Evolutionary conservation across 2,888 invertebrate species (phyloP).

Genomic region (Allolobophora icterica): DNA sequence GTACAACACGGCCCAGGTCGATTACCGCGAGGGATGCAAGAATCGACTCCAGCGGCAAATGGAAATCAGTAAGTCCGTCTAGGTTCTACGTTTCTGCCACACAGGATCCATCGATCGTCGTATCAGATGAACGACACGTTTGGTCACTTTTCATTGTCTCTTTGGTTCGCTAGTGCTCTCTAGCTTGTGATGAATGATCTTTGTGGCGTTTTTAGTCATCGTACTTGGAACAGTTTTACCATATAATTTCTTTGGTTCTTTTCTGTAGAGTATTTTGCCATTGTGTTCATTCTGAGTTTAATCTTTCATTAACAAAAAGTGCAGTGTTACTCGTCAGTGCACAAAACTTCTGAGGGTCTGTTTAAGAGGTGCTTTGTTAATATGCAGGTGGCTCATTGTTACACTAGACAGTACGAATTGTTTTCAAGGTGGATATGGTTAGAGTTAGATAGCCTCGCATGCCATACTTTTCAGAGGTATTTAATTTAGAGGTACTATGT

Average conservation of each 20-base stretch:
- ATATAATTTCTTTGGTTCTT: not conserved
- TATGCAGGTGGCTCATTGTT: not conserved
- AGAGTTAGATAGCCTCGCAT: too few relatives aligned
- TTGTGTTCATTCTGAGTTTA: not conserved
- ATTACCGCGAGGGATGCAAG: conserved; percentile 65
- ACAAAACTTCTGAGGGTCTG: not conserved
- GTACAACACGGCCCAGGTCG: conserved; percentile 64
- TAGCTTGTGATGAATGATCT: not conserved
- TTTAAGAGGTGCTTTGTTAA: not conserved
- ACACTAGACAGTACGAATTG: not conserved
- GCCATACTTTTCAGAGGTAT: too few relatives aligned
- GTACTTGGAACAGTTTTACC: not conserved
- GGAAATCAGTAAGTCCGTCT: conserved; percentile 63
- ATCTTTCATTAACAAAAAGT: not conserved
- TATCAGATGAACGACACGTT: not conserved
- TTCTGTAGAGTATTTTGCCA: not conserved
- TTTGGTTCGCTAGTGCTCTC: not conserved
- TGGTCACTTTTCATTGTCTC: not conserved
- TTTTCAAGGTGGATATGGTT: too few relatives aligned
- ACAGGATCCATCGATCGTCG: not conserved
- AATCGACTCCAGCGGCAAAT: conserved; percentile 64
- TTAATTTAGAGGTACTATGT: too few relatives aligned
- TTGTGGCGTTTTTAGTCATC: not conserved
- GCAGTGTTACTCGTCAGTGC: not conserved
- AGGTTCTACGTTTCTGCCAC: not conserved